Base-by-base conservation (phyloP, 2,888 invertebrate genomes). In the Crepidodera aurea region DNA sequence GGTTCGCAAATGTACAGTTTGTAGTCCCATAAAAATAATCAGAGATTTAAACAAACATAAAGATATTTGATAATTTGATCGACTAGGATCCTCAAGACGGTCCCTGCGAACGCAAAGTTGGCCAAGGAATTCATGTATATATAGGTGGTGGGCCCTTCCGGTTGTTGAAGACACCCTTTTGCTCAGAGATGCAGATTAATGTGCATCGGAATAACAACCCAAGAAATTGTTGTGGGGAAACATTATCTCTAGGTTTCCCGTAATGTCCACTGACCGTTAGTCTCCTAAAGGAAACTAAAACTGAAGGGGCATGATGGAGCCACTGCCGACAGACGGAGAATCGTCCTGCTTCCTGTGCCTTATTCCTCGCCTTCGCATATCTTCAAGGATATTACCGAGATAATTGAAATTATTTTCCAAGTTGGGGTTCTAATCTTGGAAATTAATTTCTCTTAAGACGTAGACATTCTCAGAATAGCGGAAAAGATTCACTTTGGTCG, bases 181-280 rank as follows among this genome's bases (percentile, higher is more conserved):
- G 68, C 64, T 66, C 73, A 64, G 71, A 76, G 76, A 78, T 79
- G 78, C 77, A 79, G 77, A 78, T 79, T 80, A 80, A 81, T 81
- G 79, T 79, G 78, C 78, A 78, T 77, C 78, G 80, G 76, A 77
- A 53, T 58, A 63, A 60, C 80, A 79, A 78, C 74, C 71, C 75
- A 79, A 81, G 80, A 79, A 79, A 79, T 77, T 77, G 77, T 76
- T 76, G 77, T 72, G 76, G 77, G 67, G 63, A 51, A 63, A 65
- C 71, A 69, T 70, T 69, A 69, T 67, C 68, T 65, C 59, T 65
- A 65, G 64, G 64, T 67, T 68, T 61, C 62, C 65, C 62, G 55
- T 62, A 62, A 68, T 65, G 68, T 68, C 65, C 68, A 64, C 48
- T 48, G 39, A 57, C 37, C 51, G 51, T 51, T 51, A 37, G 61